Conservation (phyloP, 2,888 invertebrate genomes). For the Sinentomon sp. region DNA sequence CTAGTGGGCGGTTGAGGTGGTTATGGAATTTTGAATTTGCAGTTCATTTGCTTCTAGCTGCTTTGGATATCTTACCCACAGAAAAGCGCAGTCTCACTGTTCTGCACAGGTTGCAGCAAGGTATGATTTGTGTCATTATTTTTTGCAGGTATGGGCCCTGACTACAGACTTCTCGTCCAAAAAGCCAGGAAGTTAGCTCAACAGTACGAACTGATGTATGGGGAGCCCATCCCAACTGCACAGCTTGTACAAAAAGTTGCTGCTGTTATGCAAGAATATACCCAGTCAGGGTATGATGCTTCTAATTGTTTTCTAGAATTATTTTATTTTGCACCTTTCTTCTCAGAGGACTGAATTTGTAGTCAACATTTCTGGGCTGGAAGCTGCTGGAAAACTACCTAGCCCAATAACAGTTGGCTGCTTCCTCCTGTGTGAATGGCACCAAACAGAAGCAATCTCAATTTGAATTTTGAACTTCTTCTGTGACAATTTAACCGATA, state of each 20-base stretch:
- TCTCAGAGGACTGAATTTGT: neutral
- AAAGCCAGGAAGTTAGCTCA: conserved; percentile 87
- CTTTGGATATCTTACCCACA: too few relatives aligned
- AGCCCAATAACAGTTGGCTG: neutral
- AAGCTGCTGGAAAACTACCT: neutral
- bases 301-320: neutral
- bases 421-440: neutral
- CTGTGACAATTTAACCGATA: too few relatives aligned
- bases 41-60: too few relatives aligned
- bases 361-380: neutral
- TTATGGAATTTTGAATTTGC: too few relatives aligned
- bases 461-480: too few relatives aligned
- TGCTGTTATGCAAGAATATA: conserved; percentile 97
- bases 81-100: too few relatives aligned
- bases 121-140: too few relatives aligned
- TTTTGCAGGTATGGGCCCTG: conserved; percentile 52
- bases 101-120: too few relatives aligned
- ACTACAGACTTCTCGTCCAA: conserved; percentile 63
- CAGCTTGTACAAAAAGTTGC: conserved; percentile 89
- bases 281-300: conserved; percentile 61
- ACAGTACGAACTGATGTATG: conserved; percentile 68
- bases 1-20: too few relatives aligned
- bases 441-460: too few relatives aligned
- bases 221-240: conserved; percentile 83
- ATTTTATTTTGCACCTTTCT: neutral